A percentile compares a stretch with the other conserved stretches of the same genome.
Conservation (phyloP, 2,797 vertebrate species). For the Galagoides demidoff region DNA sequence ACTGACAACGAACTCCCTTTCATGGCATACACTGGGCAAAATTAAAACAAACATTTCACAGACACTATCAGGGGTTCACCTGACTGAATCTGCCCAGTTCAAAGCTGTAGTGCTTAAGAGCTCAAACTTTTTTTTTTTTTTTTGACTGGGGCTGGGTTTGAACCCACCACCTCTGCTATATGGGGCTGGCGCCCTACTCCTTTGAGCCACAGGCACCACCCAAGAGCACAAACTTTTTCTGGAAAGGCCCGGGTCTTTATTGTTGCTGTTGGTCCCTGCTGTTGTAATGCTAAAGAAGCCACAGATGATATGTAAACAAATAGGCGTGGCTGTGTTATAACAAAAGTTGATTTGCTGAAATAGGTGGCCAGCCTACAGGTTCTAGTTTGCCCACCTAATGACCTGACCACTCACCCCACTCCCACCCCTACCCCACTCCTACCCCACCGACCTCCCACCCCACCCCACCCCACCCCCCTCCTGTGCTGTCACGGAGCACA, state of each 20-base stretch:
- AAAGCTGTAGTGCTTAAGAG: fast-evolving
- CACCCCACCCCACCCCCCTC: too few species aligned
- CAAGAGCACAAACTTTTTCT: not conserved
- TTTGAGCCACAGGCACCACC: too few species aligned
- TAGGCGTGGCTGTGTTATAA: not conserved
- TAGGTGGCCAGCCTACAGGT: not conserved
- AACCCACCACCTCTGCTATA: too few species aligned
- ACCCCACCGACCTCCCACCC: too few species aligned
- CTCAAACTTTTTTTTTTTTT: not conserved
- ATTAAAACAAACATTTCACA: not conserved
- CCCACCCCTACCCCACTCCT: fast-evolving
- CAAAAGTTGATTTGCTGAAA: not conserved
- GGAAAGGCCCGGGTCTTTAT: not conserved
- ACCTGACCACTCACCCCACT: too few species aligned
- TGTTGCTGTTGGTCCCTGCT: too few species aligned
- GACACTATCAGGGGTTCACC: not conserved
- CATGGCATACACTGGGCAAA: not conserved
- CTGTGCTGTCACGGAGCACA: not conserved
- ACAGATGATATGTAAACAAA: not conserved
- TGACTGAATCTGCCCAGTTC: fast-evolving
- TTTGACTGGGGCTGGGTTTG: too few species aligned
- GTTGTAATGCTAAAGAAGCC: not conserved
- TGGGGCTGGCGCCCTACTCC: too few species aligned
- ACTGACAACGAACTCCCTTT: not conserved
- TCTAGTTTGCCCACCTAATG: not conserved